A percentile compares a stretch with the other conserved stretches of the same genome.
phyloP scores from a whole-genome alignment of 2,888 invertebrate genomes.

The Drosophila anomelani region DNA sequence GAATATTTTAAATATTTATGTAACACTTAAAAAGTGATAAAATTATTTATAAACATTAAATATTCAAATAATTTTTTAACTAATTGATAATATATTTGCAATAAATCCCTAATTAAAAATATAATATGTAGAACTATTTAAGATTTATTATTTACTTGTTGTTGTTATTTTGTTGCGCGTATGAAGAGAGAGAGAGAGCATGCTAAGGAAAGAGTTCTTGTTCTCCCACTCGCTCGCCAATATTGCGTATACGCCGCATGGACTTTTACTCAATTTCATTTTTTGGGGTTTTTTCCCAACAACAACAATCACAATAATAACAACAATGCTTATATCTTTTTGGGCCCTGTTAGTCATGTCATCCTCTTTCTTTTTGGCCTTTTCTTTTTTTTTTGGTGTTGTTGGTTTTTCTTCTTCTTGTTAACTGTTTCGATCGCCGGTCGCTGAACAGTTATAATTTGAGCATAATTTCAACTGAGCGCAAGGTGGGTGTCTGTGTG shows the following conservation, averaged over 20 bases:
- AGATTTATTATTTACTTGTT: not conserved
- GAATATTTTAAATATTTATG: no score
- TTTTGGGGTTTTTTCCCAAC: constrained; percentile 15
- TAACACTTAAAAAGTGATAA: not conserved
- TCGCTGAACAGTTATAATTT: constrained; percentile 72
- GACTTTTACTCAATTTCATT: constrained; percentile 53
- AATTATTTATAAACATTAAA: not conserved
- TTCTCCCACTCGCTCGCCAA: constrained; percentile 3
- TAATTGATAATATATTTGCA: no score
- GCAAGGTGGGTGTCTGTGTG: constrained; percentile 36
- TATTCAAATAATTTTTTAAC: no score
- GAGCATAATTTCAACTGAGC: constrained; percentile 58
- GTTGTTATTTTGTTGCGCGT: constrained; percentile 1
- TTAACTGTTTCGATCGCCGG: constrained; percentile 73
- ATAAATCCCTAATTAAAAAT: no score
- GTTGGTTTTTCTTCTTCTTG: constrained; percentile 5
- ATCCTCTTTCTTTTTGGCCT: constrained; percentile 24
- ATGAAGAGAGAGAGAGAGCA: not conserved
- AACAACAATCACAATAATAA: not conserved
- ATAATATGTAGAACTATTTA: no score
- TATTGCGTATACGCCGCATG: constrained; percentile 50
- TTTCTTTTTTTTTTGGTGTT: constrained; percentile 11
- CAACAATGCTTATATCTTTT: constrained; percentile 24
- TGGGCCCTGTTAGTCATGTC: constrained; percentile 58
- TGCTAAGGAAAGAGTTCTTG: not conserved